Conservation (phyloP, 2,797 vertebrate species). For the Protosalanx chinensis region DNA sequence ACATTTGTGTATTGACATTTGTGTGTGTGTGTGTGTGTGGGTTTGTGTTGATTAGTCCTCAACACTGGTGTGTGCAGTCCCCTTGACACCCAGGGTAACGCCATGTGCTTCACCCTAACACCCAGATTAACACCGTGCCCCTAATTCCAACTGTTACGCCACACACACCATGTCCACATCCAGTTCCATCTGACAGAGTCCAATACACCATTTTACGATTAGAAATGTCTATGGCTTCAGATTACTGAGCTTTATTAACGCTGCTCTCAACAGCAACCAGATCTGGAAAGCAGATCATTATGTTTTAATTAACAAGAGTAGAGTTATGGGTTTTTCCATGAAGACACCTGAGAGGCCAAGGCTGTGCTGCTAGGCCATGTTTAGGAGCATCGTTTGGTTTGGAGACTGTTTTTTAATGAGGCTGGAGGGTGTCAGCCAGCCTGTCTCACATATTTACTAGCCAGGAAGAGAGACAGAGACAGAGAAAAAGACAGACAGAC, state of each 20-base stretch:
- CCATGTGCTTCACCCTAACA: neutral
- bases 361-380: conserved; percentile 1
- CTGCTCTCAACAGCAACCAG: conserved; percentile 9
- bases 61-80: neutral
- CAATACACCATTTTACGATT: conserved; percentile 23
- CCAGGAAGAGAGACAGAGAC: neutral
- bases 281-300: conserved; percentile 29
- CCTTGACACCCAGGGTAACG: neutral
- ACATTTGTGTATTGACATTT: neutral
- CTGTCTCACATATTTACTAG: neutral
- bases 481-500: too few relatives aligned
- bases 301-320: conserved; percentile 38
- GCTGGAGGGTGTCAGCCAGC: neutral
- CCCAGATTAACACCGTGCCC: neutral
- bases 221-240: conserved; percentile 41
- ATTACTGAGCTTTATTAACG: conserved; percentile 28
- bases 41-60: neutral
- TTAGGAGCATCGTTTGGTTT: conserved; percentile 5
- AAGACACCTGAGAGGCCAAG: conserved; percentile 4
- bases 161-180: neutral
- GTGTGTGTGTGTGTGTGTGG: neutral
- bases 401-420: conserved; percentile 19
- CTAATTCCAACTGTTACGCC: neutral
- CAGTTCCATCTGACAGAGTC: conserved; percentile 6
- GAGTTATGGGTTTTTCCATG: conserved; percentile 19